These are phyloP conservation scores for Entomyzon cyanotis DNA, from an alignment of 2,113 vertebrate species.

Conservation along the genomic window DNA sequence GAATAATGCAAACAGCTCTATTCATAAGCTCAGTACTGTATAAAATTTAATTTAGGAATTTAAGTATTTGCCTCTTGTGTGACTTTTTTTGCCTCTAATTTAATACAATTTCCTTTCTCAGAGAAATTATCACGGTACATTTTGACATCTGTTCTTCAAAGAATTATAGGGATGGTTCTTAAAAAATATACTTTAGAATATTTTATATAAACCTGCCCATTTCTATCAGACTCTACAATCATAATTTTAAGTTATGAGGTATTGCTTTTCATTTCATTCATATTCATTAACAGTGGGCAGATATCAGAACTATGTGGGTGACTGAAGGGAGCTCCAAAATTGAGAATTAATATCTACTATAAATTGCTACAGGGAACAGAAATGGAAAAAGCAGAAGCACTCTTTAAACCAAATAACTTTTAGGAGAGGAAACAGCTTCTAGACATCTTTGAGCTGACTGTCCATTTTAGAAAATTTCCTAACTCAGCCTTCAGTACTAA, in stretches of 20 bases:
- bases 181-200: conserved; percentile 2
- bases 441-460: neutral
- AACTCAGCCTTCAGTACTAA: neutral
- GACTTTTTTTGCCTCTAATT: conserved; percentile 31
- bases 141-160: conserved; percentile 12
- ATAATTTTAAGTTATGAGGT: conserved; percentile 21
- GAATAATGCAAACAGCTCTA: conserved; percentile 28
- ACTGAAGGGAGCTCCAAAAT: neutral
- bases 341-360: neutral
- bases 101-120: conserved; percentile 23
- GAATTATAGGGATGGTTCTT: neutral
- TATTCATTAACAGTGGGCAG: conserved; percentile 41
- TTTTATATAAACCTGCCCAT: conserved; percentile 27
- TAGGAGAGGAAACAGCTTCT: neutral
- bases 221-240: conserved; percentile 9
- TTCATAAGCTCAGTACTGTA: neutral
- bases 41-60: conserved; percentile 51
- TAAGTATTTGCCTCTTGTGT: conserved; percentile 17
- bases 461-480: neutral
- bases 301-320: neutral
- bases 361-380: neutral
- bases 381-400: neutral
- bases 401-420: neutral
- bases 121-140: conserved; percentile 15
- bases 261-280: conserved; percentile 31